These are phyloP conservation scores for Gavialis gangeticus DNA, from an alignment of 2,113 vertebrate genomes.

Conservation along the genomic window DNA sequence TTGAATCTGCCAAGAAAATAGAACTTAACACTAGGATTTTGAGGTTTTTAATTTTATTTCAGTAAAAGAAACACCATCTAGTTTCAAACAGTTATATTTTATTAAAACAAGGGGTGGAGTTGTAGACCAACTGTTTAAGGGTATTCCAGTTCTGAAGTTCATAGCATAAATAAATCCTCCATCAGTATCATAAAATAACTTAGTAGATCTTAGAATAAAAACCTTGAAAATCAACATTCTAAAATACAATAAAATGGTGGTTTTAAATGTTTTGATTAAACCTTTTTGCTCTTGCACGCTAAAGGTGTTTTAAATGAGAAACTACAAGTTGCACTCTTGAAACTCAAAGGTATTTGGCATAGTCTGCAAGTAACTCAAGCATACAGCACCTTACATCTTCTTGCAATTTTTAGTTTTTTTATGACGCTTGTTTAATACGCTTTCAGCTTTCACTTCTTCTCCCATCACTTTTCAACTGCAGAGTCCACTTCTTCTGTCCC, in stretches of 20 bases:
- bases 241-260: slow-evolving; percentile 73
- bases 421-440: background rate
- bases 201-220: slow-evolving; percentile 83
- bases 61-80: background rate
- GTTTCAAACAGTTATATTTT: slow-evolving; percentile 41
- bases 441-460: slow-evolving; percentile 55
- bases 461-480: slow-evolving; percentile 41
- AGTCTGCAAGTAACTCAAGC: slow-evolving; percentile 34
- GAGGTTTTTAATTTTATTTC: slow-evolving; percentile 66
- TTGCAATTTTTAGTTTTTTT: slow-evolving; percentile 51
- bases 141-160: slow-evolving; percentile 61
- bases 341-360: slow-evolving; percentile 40
- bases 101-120: slow-evolving; percentile 30
- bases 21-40: background rate
- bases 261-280: slow-evolving; percentile 63
- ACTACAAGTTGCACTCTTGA: slow-evolving; percentile 61
- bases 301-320: slow-evolving; percentile 60
- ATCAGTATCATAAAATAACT: slow-evolving; percentile 83
- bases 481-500: slow-evolving; percentile 44
- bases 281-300: slow-evolving; percentile 31
- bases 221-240: slow-evolving; percentile 78
- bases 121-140: slow-evolving; percentile 68
- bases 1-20: accelerated
- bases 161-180: slow-evolving; percentile 80
- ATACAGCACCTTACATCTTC: background rate